A percentile compares a stretch with the other conserved stretches of the same genome.
phyloP scores from a whole-genome alignment of 2,888 invertebrate genomes.

The Mimas tiliae region DNA sequence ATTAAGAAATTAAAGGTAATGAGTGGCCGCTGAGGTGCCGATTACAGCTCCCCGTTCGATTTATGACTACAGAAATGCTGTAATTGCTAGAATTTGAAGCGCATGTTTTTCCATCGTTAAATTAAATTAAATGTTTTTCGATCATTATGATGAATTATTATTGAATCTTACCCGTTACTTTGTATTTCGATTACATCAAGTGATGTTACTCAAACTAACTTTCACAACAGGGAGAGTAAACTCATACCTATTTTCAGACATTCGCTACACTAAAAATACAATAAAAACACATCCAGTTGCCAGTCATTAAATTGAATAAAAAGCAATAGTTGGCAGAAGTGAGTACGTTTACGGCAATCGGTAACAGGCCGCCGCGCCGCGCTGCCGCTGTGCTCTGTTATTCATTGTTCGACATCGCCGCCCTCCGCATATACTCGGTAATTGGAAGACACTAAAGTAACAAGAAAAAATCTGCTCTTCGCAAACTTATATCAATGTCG shows the following conservation, averaged over 20 bases:
- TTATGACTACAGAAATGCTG: constrained; percentile 55
- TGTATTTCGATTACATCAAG: too few relatives aligned
- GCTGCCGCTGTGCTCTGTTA: constrained; percentile 45
- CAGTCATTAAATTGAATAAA: constrained; percentile 60
- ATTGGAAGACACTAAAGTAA: constrained; percentile 60
- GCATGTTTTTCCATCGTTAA: constrained; percentile 27
- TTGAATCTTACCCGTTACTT: too few relatives aligned
- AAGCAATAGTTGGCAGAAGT: constrained; percentile 47
- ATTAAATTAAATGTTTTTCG: constrained; percentile 31
- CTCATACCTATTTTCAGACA: constrained; percentile 31
- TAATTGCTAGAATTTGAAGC: constrained; percentile 61
- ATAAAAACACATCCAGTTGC: background rate
- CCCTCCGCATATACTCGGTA: constrained; percentile 53
- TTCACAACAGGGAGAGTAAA: constrained; percentile 9
- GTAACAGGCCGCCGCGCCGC: constrained; percentile 40
- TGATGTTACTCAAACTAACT: too few relatives aligned
- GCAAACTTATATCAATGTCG: constrained; percentile 36
- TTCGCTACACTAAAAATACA: constrained; percentile 36
- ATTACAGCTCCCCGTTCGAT: constrained; percentile 56
- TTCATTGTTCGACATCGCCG: constrained; percentile 63
- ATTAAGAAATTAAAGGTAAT: constrained; percentile 80
- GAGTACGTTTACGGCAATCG: constrained; percentile 56
- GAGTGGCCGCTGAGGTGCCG: constrained; percentile 61
- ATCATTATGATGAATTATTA: background rate
- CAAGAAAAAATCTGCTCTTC: constrained; percentile 30